Evolutionary conservation across 2,113 vertebrate genomes (phyloP).

Genomic region (Arenaria interpres): DNA sequence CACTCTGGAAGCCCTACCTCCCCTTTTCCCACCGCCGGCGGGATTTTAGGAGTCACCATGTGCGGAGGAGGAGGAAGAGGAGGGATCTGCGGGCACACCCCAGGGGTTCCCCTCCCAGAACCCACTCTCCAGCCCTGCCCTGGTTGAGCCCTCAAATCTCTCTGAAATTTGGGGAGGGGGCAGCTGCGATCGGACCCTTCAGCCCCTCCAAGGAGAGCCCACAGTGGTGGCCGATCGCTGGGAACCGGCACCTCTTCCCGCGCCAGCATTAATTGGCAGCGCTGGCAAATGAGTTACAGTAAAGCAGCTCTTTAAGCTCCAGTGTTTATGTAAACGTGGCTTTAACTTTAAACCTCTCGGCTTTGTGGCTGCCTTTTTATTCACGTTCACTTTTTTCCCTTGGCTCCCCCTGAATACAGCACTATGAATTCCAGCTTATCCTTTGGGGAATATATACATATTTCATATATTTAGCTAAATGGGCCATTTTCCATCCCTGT

Average conservation of each 20-base stretch:
- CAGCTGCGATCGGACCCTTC: neutral
- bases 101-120: neutral
- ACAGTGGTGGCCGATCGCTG: rapidly evolving
- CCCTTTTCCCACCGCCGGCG: neutral
- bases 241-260: neutral
- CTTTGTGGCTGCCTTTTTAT: neutral
- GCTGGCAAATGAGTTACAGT: neutral
- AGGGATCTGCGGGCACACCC: neutral
- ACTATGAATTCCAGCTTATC: slow-evolving; percentile 12
- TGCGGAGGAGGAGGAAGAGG: neutral
- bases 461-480: neutral
- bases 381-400: neutral
- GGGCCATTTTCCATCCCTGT: neutral
- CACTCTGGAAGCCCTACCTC: neutral
- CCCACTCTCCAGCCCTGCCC: neutral
- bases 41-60: neutral
- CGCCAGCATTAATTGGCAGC: rapidly evolving
- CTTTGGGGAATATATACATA: neutral
- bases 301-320: neutral
- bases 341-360: neutral
- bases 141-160: too few species aligned
- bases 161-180: neutral
- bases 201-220: neutral
- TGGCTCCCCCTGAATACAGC: neutral
- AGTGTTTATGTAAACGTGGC: neutral